phyloP scores from a whole-genome alignment of 2,888 invertebrate species.

The Cosmia trapezina region DNA sequence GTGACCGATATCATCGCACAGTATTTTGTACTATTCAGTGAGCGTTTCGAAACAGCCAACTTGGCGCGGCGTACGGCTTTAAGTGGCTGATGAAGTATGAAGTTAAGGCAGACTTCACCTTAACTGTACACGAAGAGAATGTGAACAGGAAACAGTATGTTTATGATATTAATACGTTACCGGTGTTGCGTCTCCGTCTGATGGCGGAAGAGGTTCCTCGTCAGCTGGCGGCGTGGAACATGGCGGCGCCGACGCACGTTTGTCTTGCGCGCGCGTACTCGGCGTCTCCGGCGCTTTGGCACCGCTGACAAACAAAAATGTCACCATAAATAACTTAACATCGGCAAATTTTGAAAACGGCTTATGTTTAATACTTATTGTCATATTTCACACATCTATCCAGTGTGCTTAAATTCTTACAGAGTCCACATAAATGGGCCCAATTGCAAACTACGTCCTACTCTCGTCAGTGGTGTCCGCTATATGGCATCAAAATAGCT shows the following conservation, averaged over 20 bases:
- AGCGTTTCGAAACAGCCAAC: neutral
- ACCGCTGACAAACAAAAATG: slow-evolving; percentile 68
- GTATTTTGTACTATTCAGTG: neutral
- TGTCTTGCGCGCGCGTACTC: slow-evolving; percentile 74
- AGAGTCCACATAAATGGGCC: neutral
- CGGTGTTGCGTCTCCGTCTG: slow-evolving; percentile 87
- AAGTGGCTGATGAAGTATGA: neutral
- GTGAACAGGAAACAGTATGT: neutral
- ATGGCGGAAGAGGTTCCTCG: slow-evolving; percentile 79
- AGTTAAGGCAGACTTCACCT: neutral
- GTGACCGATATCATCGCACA: neutral
- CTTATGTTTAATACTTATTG: no score
- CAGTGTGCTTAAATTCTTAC: neutral
- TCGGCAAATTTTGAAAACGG: neutral
- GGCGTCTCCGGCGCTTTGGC: slow-evolving; percentile 77
- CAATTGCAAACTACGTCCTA: neutral
- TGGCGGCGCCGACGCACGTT: slow-evolving; percentile 82
- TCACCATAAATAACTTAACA: neutral
- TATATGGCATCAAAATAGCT: no score
- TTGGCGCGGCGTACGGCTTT: neutral
- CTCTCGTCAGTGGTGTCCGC: neutral
- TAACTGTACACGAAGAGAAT: neutral
- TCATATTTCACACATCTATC: neutral
- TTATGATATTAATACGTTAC: slow-evolving; percentile 65
- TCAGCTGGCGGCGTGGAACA: slow-evolving; percentile 84